A percentile compares a stretch with the other conserved stretches of the same genome.
Conservation (phyloP, 2,888 invertebrate genomes). For the Lomographa bimaculata region DNA sequence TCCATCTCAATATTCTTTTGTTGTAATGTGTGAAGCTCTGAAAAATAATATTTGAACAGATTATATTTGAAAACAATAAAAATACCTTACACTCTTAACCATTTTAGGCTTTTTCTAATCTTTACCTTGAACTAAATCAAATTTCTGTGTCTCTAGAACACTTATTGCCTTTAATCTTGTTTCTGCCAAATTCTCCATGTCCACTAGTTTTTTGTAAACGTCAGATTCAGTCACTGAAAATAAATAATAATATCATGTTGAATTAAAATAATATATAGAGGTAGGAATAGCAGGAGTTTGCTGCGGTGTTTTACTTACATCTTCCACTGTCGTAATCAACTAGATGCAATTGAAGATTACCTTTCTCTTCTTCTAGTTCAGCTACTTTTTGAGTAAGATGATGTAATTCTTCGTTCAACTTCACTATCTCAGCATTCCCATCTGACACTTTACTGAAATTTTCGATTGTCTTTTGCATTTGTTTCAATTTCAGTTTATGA, state of each 20-base stretch:
- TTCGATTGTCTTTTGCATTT: slow-evolving; percentile 89
- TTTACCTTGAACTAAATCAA: slow-evolving; percentile 86
- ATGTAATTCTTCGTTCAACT: slow-evolving; percentile 85
- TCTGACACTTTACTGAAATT: slow-evolving; percentile 87
- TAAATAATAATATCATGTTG: slow-evolving; percentile 6
- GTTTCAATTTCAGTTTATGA: slow-evolving; percentile 88
- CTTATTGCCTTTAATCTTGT: slow-evolving; percentile 84
- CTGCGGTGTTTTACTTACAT: slow-evolving; percentile 80
- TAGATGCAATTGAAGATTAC: slow-evolving; percentile 93
- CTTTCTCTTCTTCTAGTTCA: slow-evolving; percentile 95
- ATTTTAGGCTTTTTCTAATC: too few relatives aligned
- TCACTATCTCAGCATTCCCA: slow-evolving; percentile 86
- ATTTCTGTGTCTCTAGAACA: slow-evolving; percentile 86
- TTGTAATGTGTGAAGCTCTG: slow-evolving; percentile 82
- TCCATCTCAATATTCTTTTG: slow-evolving; percentile 85
- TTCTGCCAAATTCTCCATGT: slow-evolving; percentile 77
- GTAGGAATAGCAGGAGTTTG: too few relatives aligned
- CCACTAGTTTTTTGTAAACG: slow-evolving; percentile 73
- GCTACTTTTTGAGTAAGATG: slow-evolving; percentile 89
- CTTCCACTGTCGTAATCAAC: slow-evolving; percentile 90
- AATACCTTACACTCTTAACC: too few relatives aligned
- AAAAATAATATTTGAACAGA: slow-evolving; percentile 14
- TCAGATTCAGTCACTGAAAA: slow-evolving; percentile 78
- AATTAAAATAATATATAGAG: too few relatives aligned
- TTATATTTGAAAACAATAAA: too few relatives aligned